phyloP scores from a whole-genome alignment of 2,888 invertebrate genomes.

The Capitulum mitella region DNA sequence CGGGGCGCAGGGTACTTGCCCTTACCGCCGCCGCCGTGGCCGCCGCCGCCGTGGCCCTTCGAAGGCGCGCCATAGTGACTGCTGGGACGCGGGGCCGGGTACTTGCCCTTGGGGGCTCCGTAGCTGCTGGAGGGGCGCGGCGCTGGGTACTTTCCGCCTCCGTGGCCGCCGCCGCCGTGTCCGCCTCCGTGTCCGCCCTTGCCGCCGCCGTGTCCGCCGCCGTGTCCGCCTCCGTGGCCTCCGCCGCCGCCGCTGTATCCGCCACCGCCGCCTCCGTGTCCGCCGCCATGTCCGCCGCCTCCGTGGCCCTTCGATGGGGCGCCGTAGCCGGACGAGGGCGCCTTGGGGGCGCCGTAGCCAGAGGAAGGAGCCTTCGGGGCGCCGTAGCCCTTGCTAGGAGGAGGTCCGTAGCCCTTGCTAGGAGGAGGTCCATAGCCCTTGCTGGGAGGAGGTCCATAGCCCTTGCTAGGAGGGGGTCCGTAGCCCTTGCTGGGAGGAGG shows the following conservation, averaged over 20 bases:
- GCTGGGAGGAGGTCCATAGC: conserved; percentile 34
- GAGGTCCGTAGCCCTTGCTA: conserved; percentile 31
- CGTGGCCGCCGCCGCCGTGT: neutral
- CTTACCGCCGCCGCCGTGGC: conserved; percentile 1
- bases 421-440: conserved; percentile 32
- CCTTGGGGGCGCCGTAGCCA: conserved; percentile 22
- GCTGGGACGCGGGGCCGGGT: conserved; percentile 27
- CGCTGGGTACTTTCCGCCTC: conserved; percentile 15
- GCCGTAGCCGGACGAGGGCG: conserved; percentile 26
- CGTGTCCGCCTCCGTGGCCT: neutral
- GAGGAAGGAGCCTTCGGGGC: conserved; percentile 19
- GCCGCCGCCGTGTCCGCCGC: neutral
- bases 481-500: conserved; percentile 29
- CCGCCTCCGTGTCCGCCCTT: neutral
- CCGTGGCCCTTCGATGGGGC: neutral
- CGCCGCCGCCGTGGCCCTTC: neutral
- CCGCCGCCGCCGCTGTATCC: neutral
- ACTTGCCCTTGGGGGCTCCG: conserved; percentile 27
- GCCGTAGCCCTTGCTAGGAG: conserved; percentile 25
- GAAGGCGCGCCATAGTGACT: conserved; percentile 34
- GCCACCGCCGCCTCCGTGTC: neutral
- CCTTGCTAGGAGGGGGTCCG: conserved; percentile 33
- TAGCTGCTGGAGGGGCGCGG: neutral
- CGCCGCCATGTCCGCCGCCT: conserved; percentile 1
- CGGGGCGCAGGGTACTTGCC: conserved; percentile 3